Evolutionary conservation across 2,113 vertebrate species (phyloP).

Genomic region (Dryoscopus gambensis): DNA sequence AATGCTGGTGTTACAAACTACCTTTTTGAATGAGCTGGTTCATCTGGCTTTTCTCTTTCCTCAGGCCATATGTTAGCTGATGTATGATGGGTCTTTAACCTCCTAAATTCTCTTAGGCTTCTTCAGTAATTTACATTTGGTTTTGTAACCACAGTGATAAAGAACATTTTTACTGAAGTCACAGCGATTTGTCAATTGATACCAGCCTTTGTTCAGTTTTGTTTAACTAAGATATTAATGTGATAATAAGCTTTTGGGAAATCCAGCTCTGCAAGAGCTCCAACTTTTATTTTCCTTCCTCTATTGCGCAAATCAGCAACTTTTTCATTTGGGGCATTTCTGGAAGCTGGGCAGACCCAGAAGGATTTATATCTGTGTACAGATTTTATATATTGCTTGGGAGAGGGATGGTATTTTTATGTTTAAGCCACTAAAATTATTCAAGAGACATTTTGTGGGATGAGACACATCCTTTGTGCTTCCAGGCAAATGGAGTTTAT

Average conservation of each 20-base stretch:
- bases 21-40: not conserved
- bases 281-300: not conserved
- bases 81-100: not conserved
- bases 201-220: not conserved
- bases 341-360: not conserved
- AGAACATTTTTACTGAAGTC: not conserved
- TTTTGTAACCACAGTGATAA: not conserved
- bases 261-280: not conserved
- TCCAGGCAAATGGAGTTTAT: not conserved
- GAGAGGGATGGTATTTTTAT: not conserved
- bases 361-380: not conserved
- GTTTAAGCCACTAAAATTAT: not conserved
- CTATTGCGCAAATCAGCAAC: not conserved
- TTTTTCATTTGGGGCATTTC: not conserved
- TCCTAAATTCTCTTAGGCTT: not conserved
- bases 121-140: not conserved
- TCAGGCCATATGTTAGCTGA: not conserved
- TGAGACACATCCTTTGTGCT: not conserved
- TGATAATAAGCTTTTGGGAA: not conserved
- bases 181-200: not conserved
- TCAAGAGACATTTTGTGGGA: not conserved
- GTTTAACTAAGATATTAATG: not conserved
- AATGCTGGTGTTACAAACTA: not conserved
- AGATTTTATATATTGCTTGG: not conserved
- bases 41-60: not conserved